Evolutionary conservation across 2,797 vertebrate genomes (phyloP).

Genomic region (Smutsia gigantea): DNA sequence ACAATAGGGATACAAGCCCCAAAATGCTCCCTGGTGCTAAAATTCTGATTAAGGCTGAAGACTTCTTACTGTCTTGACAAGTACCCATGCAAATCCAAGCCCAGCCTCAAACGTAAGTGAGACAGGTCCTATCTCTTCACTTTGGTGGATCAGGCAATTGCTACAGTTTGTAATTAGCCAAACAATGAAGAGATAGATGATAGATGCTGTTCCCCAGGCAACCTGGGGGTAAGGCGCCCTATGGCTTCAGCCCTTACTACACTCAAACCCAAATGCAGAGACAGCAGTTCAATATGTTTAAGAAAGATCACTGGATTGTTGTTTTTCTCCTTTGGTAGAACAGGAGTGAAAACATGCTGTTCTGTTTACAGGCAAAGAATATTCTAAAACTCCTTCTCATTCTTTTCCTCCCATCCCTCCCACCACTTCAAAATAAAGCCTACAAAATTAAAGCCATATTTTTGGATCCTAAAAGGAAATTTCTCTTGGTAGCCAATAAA

Average conservation of each 20-base stretch:
- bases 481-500: slow-evolving; percentile 52
- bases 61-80: not conserved
- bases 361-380: slow-evolving; percentile 70
- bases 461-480: slow-evolving; percentile 71
- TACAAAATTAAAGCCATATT: slow-evolving; percentile 78
- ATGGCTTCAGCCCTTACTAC: slow-evolving; percentile 20
- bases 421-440: slow-evolving; percentile 61
- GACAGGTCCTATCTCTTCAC: not conserved
- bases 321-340: slow-evolving; percentile 43
- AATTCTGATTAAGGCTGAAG: not conserved
- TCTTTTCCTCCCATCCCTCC: not conserved
- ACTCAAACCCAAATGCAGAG: slow-evolving; percentile 48
- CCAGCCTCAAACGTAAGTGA: not conserved
- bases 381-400: slow-evolving; percentile 46
- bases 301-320: slow-evolving; percentile 34
- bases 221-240: not conserved
- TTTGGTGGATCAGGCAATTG: not conserved
- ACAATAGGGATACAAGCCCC: not conserved
- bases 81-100: not conserved
- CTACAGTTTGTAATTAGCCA: not conserved
- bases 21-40: not conserved
- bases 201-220: not conserved
- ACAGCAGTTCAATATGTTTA: slow-evolving; percentile 31
- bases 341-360: slow-evolving; percentile 39
- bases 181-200: not conserved